A percentile compares a stretch with the other conserved stretches of the same genome.
phyloP scores from a whole-genome alignment of 53 echinoderm and acorn worm genomes.

The Temnopleurus reevesii region DNA sequence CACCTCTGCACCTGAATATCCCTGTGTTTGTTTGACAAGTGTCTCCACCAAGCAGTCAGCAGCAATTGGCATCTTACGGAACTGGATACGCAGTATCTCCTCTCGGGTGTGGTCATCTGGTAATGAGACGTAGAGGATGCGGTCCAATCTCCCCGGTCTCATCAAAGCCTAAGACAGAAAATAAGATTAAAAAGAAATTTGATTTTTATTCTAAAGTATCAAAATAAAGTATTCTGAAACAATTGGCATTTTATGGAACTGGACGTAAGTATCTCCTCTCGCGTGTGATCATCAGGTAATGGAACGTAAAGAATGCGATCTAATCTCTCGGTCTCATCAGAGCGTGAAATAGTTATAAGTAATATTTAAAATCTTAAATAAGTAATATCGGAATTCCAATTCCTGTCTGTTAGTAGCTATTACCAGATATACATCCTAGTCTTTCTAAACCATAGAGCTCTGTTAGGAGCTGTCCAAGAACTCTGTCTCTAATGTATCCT shows the following conservation, averaged over 20 bases:
- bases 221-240: slow-evolving; percentile 66
- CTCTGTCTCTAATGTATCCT: slow-evolving; percentile 86
- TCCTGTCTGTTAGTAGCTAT: slow-evolving; percentile 33
- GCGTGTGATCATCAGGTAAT: slow-evolving; percentile 77
- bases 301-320: slow-evolving; percentile 93
- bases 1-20: slow-evolving; percentile 97
- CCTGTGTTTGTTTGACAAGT: slow-evolving; percentile 71
- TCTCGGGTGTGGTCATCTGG: slow-evolving; percentile 77
- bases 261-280: slow-evolving; percentile 87
- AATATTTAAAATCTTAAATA: no score
- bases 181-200: no score
- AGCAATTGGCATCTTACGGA: slow-evolving; percentile 78
- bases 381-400: no score
- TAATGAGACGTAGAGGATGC: slow-evolving; percentile 88
- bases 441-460: slow-evolving; percentile 90
- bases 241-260: slow-evolving; percentile 85
- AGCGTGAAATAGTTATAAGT: slow-evolving; percentile 71
- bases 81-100: slow-evolving; percentile 92
- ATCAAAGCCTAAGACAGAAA: slow-evolving; percentile 73
- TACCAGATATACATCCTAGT: not conserved
- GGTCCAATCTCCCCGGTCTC: slow-evolving; percentile 92
- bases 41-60: slow-evolving; percentile 66
- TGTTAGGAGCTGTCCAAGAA: slow-evolving; percentile 83
- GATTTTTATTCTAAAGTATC: no score
- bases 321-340: slow-evolving; percentile 91